Conservation (phyloP, 2,797 vertebrate genomes). For the Chelonia mydas region DNA sequence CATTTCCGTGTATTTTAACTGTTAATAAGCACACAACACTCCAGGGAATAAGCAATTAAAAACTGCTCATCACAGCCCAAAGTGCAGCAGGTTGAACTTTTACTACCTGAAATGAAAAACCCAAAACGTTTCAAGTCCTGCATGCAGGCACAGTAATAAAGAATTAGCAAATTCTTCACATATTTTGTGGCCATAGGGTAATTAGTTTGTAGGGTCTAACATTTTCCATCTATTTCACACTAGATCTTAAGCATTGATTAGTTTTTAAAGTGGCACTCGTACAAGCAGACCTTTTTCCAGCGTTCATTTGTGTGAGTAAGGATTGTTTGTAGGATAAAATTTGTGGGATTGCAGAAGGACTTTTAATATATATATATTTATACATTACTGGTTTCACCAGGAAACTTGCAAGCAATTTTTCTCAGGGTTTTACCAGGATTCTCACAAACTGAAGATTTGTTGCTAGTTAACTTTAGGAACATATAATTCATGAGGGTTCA, state of each 20-base stretch:
- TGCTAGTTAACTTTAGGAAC: neutral
- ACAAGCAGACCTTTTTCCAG: neutral
- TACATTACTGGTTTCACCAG: neutral
- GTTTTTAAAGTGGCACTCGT: neutral
- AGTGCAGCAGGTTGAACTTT: conserved; percentile 41
- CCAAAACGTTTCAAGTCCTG: neutral
- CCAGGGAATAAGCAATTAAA: conserved; percentile 23
- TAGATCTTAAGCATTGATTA: neutral
- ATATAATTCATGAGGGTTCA: neutral
- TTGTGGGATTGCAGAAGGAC: neutral
- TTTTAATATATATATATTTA: neutral
- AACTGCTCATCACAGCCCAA: conserved; percentile 2
- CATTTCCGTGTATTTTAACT: conserved; percentile 20
- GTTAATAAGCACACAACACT: conserved; percentile 5
- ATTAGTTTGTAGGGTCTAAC: neutral
- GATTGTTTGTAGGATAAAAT: neutral
- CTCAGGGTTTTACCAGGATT: neutral
- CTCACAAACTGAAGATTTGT: neutral
- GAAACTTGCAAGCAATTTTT: neutral
- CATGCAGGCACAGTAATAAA: neutral
- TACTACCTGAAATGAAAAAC: conserved; percentile 20
- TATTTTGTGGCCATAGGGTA: neutral
- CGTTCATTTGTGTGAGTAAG: neutral
- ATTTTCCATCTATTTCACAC: neutral
- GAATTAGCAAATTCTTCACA: neutral